Conservation (phyloP, 53 echinoderm and acorn worm genomes). For the Actinopyga echinites region DNA sequence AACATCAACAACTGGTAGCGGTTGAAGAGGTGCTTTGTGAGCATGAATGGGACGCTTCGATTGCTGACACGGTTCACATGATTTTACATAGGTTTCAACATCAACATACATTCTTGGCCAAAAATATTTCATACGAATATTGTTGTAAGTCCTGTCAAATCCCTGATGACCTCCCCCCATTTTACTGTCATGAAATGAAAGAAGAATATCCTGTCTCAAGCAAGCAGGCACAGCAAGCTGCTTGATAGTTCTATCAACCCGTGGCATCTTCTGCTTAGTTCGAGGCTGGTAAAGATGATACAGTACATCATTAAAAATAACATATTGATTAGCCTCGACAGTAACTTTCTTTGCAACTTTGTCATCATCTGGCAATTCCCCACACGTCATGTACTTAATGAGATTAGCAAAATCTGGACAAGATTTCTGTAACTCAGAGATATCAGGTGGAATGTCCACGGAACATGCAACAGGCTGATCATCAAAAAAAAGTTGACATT, state of each 20-base stretch:
- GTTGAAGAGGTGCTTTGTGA: conserved; percentile 20
- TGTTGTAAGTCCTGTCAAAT: conserved; percentile 29
- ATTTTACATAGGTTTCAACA: conserved; percentile 22
- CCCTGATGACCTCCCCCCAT: conserved; percentile 22
- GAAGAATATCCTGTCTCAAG: not conserved
- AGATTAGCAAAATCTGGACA: not conserved
- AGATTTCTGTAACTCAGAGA: not conserved
- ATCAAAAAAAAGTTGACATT: not conserved
- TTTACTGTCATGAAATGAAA: conserved; percentile 35
- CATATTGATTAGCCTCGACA: not conserved
- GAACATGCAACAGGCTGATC: not conserved
- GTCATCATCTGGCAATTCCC: not conserved
- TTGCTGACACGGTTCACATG: conserved; percentile 29
- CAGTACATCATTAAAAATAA: not conserved
- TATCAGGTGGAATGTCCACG: not conserved
- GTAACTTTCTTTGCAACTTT: not conserved
- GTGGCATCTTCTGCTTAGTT: not conserved
- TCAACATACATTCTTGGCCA: conserved; percentile 43
- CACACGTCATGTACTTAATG: not conserved
- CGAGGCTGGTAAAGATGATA: conserved; percentile 3
- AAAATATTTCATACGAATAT: conserved; percentile 19
- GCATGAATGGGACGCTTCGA: conserved; percentile 29
- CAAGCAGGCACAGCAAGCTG: conserved; percentile 20
- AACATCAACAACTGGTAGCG: conserved; percentile 27
- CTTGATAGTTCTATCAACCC: not conserved